Percentiles rank a stretch among this genome's conserved stretches.
phyloP scores from a whole-genome alignment of 2,113 vertebrate species.

The Ceyx margarethae region DNA sequence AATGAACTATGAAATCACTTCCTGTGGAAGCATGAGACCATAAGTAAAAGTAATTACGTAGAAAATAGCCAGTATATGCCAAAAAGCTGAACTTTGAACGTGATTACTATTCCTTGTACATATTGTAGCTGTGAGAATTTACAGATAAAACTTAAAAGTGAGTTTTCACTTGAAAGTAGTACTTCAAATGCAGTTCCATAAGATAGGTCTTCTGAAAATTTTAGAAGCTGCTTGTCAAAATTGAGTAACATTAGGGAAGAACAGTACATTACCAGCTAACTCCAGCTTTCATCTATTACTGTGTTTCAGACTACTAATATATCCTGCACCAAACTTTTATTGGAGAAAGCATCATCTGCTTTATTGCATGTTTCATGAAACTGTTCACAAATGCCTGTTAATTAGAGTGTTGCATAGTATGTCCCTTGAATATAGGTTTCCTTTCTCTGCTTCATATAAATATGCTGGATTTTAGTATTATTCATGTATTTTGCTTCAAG shows the following conservation, averaged over 20 bases:
- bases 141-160: neutral
- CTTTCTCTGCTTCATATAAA: conserved; percentile 94
- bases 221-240: neutral
- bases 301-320: conserved; percentile 61
- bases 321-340: conserved; percentile 93
- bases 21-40: neutral
- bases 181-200: neutral
- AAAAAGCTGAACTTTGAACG: neutral
- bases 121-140: neutral
- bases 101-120: neutral
- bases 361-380: conserved; percentile 99
- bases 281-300: neutral
- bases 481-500: conserved; percentile 97
- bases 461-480: conserved; percentile 95
- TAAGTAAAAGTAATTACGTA: neutral
- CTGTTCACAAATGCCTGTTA: conserved; percentile 99
- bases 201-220: neutral
- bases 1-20: neutral
- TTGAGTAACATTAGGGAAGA: neutral
- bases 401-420: conserved; percentile 97
- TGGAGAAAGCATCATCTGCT: conserved; percentile 95
- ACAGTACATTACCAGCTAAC: neutral
- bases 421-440: conserved; percentile 97
- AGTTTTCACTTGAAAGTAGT: neutral
- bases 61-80: neutral